phyloP scores from a whole-genome alignment of 1,140 invertebrate genomes.

The Eufriesea mexicana region DNA sequence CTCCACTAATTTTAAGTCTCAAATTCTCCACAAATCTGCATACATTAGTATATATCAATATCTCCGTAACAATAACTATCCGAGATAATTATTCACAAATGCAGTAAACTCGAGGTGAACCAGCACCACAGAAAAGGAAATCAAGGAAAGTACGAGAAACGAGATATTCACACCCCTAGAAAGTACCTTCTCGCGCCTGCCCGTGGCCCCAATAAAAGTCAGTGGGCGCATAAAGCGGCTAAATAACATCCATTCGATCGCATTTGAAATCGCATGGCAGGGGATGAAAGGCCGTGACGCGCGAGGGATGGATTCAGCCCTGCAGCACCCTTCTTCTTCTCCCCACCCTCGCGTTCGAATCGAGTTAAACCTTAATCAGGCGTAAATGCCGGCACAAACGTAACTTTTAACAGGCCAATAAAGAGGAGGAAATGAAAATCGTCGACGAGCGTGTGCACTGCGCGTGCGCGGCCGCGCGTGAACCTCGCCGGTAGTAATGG shows the following conservation, averaged over 20 bases:
- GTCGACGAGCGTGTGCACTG: slow-evolving; percentile 14
- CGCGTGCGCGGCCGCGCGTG: background rate
- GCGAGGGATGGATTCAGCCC: background rate
- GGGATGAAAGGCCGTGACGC: background rate
- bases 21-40: too few species aligned
- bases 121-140: background rate
- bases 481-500: slow-evolving; percentile 62
- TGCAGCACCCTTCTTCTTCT: background rate
- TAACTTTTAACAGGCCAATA: slow-evolving; percentile 79
- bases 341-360: slow-evolving; percentile 38
- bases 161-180: background rate
- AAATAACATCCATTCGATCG: slow-evolving; percentile 30
- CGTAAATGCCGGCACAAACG: slow-evolving; percentile 73
- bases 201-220: background rate
- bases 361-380: slow-evolving; percentile 78
- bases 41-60: too few species aligned
- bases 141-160: background rate
- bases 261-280: slow-evolving; percentile 8
- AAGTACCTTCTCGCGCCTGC: too few species aligned
- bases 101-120: too few species aligned
- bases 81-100: too few species aligned
- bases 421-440: slow-evolving; percentile 77
- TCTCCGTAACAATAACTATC: too few species aligned
- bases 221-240: slow-evolving; percentile 11
- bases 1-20: too few species aligned